A percentile compares a stretch with the other conserved stretches of the same genome.
phyloP scores from a whole-genome alignment of 2,888 invertebrate genomes.

The Lepidocyrtinus sp. region DNA sequence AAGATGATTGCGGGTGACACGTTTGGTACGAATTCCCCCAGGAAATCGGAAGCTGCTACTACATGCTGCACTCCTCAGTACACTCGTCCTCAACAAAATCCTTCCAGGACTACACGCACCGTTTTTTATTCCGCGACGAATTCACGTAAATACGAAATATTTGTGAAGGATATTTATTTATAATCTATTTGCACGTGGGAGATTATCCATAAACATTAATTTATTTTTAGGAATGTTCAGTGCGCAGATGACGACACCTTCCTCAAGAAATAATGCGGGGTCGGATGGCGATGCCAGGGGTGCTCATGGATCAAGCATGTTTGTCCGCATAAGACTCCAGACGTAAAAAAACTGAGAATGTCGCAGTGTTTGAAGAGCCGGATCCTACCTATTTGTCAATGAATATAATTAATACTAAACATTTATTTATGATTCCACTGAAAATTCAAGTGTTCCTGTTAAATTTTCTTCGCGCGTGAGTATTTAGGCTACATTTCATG shows the following conservation, averaged over 20 bases:
- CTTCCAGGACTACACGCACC: constrained; percentile 36
- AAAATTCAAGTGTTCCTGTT: no score
- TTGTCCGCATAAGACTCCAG: constrained; percentile 43
- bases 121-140: constrained; percentile 49
- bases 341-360: constrained; percentile 29
- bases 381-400: no score
- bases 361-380: no score
- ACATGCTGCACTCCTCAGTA: constrained; percentile 50
- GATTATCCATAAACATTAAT: background rate
- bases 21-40: constrained; percentile 28
- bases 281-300: constrained; percentile 3
- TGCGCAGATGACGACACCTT: constrained; percentile 35
- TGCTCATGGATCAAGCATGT: constrained; percentile 27
- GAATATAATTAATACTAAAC: no score
- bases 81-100: constrained; percentile 37
- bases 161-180: background rate
- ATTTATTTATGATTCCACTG: no score
- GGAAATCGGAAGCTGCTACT: constrained; percentile 41
- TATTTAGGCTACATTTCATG: no score
- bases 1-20: constrained; percentile 51
- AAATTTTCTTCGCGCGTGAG: no score
- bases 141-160: constrained; percentile 29
- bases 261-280: constrained; percentile 22
- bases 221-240: constrained; percentile 40
- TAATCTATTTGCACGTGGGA: background rate